Evolutionary conservation across 1,140 invertebrate species (phyloP), one percentile per base, ranked within the genome.

Genomic region (Rhopalosiphum padi): DNA sequence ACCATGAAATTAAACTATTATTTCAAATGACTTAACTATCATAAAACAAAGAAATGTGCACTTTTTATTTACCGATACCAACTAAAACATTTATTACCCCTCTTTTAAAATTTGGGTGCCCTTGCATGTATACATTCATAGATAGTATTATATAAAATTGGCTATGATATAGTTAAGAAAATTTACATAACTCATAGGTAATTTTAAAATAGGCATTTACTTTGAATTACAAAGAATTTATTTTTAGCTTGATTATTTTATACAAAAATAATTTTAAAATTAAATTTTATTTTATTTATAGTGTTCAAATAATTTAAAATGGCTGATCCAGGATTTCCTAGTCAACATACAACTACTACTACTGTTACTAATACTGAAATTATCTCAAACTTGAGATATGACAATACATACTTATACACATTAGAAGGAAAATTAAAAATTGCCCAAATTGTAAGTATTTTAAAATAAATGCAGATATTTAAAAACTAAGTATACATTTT

Each of bases 361-460:
- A 97, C 97, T 21, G 97, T 97, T 6, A 96, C 96, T 0, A 97
- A 96, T 94, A 97, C 97, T 0, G 96, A 96, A 0, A 96, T 97
- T 5, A 96, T 97, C 94, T 97, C 97, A 35, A 96, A 96, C 94
- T 96, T 98, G 94, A 95, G 97, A 94, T 98, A 97, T 95, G 97
- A 98, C 95, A 95, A 96, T 9, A 95, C 95, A 4, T 98, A 98
- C 94, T 94, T 98, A 30, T 96, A 95, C 94, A 97, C 97, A 11
- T 94, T 97, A 48, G 97, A 97, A 60, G 98, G 98, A 86, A 96
- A 97, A 60, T 95, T 98, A 1, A 98, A 98, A 96, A 95, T 97
- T 94, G 96, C 95, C 0, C 96, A 98, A 96, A 96, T 98, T 94
- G 98, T 98, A 96, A 97, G 97, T 96, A 94, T 51, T 89, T 60